A percentile compares a stretch with the other conserved stretches of the same genome.
Conservation (phyloP, 2,888 invertebrate species). For the Chrysodeixis includens region DNA sequence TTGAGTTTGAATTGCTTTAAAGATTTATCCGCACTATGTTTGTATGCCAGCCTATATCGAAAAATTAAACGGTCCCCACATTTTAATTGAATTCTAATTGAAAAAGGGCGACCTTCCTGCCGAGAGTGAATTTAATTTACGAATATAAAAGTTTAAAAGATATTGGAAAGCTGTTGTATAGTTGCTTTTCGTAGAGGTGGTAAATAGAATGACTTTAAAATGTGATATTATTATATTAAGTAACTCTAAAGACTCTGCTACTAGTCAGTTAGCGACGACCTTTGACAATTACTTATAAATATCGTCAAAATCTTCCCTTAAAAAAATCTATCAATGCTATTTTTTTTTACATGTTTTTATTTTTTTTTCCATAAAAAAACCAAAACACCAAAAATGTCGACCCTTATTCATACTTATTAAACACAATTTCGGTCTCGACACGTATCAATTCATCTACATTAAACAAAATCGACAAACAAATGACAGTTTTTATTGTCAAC, state of each 20-base stretch:
- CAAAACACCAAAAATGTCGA: too few species aligned
- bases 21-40: slow-evolving; percentile 82
- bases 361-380: too few species aligned
- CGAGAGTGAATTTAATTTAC: slow-evolving; percentile 53
- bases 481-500: background rate
- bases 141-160: slow-evolving; percentile 50
- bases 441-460: background rate
- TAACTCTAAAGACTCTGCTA: too few species aligned
- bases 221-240: slow-evolving; percentile 17
- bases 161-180: slow-evolving; percentile 37
- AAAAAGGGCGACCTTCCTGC: slow-evolving; percentile 52
- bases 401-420: too few species aligned
- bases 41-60: slow-evolving; percentile 68
- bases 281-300: too few species aligned
- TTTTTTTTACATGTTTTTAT: too few species aligned
- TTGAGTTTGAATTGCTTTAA: slow-evolving; percentile 87
- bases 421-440: too few species aligned
- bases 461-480: background rate
- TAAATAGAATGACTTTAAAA: slow-evolving; percentile 26
- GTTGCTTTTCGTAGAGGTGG: slow-evolving; percentile 13
- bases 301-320: too few species aligned
- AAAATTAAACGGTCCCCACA: slow-evolving; percentile 71
- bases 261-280: too few species aligned
- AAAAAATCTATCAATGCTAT: too few species aligned
- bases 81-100: slow-evolving; percentile 76